phyloP scores from a whole-genome alignment of 2,113 vertebrate genomes.

The Lasiurus borealis region DNA sequence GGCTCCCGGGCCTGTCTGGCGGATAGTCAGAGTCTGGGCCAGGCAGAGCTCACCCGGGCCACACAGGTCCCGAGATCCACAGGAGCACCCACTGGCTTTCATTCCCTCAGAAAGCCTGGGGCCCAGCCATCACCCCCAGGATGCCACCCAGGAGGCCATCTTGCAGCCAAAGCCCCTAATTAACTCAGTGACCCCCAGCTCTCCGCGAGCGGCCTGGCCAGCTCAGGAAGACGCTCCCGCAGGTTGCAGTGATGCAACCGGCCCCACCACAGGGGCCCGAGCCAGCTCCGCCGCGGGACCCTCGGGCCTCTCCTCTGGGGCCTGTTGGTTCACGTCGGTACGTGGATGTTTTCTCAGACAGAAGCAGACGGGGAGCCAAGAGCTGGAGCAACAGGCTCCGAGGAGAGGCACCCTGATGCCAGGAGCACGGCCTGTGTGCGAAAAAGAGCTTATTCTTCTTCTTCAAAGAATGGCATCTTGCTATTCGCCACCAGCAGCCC shows the following conservation, averaged over 20 bases:
- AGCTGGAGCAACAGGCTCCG: not conserved
- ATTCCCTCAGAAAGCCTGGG: not conserved
- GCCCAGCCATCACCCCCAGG: constrained; percentile 31
- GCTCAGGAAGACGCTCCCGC: not conserved
- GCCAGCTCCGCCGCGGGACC: constrained; percentile 58
- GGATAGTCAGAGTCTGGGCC: not conserved
- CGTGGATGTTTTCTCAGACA: constrained; percentile 61
- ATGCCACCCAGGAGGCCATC: constrained; percentile 69
- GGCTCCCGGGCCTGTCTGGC: not conserved
- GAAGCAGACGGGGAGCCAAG: constrained; percentile 57
- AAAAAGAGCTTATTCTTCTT: not conserved
- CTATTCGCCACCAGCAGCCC: not conserved
- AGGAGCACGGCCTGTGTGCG: not conserved
- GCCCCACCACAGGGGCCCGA: not conserved
- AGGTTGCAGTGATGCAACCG: constrained; percentile 28
- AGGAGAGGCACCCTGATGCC: not conserved
- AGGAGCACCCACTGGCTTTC: not conserved
- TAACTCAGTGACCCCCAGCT: constrained; percentile 67
- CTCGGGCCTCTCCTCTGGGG: constrained; percentile 47
- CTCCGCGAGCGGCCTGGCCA: constrained; percentile 44
- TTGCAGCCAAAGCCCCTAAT: constrained; percentile 77
- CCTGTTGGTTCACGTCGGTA: constrained; percentile 61
- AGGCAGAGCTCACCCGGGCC: not conserved
- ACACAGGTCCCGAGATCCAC: not conserved
- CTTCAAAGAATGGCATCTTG: not conserved